Evolutionary conservation across 1,140 invertebrate species (phyloP).

Genomic region (Sitodiplosis mosellana): DNA sequence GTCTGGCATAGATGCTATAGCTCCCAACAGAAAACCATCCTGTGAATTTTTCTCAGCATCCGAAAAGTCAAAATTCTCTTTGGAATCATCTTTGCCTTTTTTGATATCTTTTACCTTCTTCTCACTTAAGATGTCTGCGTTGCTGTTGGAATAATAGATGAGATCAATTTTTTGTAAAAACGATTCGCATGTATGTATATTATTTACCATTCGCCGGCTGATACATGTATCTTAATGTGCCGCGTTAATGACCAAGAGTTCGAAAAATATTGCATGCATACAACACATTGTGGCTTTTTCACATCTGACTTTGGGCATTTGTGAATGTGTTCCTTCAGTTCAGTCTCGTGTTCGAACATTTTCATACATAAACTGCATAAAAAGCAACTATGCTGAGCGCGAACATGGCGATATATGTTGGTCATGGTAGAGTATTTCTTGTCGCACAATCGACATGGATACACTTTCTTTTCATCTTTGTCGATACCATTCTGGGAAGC

Average conservation of each 20-base stretch:
- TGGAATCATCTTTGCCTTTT: neutral
- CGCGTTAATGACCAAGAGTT: conserved; percentile 4
- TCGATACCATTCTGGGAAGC: too few relatives aligned
- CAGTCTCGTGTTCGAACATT: neutral
- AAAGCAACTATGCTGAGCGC: conserved; percentile 1
- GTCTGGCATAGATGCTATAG: too few relatives aligned
- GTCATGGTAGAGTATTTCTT: conserved; percentile 1
- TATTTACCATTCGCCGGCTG: neutral
- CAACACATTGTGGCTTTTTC: conserved; percentile 1
- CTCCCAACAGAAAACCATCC: too few relatives aligned
- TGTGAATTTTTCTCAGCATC: neutral
- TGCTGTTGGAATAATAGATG: neutral
- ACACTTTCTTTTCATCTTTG: conserved; percentile 9
- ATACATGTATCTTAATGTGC: conserved; percentile 4
- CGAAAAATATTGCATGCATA: conserved; percentile 1
- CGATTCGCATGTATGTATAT: neutral
- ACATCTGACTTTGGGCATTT: neutral
- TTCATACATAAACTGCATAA: conserved; percentile 1
- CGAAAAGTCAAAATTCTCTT: neutral
- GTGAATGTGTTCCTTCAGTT: conserved; percentile 1
- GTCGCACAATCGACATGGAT: conserved; percentile 1
- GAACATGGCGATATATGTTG: conserved; percentile 2
- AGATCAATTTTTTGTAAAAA: neutral
- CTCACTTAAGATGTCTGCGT: neutral
- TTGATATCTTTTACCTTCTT: neutral